phyloP scores from a whole-genome alignment of 2,113 vertebrate species.

The Seriola aureovittata region DNA sequence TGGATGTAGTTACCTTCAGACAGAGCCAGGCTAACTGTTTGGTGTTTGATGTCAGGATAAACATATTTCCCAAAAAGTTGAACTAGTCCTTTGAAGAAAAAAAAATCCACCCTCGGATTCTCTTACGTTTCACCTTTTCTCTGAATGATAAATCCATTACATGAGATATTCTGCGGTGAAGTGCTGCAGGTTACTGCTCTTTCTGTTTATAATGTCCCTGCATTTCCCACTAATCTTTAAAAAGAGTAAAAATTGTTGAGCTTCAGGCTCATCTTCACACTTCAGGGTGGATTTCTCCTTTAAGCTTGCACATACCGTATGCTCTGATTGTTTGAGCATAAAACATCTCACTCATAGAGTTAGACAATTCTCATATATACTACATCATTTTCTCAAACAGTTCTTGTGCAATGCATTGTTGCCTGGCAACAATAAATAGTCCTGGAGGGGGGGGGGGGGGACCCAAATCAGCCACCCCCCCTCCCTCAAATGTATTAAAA shows the following conservation, averaged over 20 bases:
- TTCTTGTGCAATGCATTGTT: neutral
- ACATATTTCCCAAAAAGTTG: neutral
- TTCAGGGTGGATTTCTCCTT: neutral
- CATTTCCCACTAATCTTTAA: too few species aligned
- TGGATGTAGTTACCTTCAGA: too few species aligned
- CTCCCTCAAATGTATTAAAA: neutral
- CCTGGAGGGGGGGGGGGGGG: too few species aligned
- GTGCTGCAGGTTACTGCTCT: too few species aligned
- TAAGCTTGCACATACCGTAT: neutral
- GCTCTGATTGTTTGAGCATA: neutral
- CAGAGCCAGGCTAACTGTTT: too few species aligned
- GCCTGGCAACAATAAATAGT: neutral
- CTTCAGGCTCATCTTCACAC: too few species aligned
- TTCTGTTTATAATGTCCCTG: too few species aligned
- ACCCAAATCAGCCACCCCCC: neutral
- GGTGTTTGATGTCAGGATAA: neutral
- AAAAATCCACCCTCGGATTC: neutral
- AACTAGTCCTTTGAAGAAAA: neutral
- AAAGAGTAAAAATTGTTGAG: too few species aligned
- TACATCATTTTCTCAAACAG: neutral
- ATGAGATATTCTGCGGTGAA: neutral
- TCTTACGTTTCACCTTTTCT: neutral
- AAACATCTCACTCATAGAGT: conserved; percentile 5
- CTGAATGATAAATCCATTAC: neutral
- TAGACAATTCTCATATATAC: neutral